Evolutionary conservation across 2,797 vertebrate species (phyloP), one percentile per base, ranked within the genome.

Genomic region (Centroberyx gerrardi): DNA sequence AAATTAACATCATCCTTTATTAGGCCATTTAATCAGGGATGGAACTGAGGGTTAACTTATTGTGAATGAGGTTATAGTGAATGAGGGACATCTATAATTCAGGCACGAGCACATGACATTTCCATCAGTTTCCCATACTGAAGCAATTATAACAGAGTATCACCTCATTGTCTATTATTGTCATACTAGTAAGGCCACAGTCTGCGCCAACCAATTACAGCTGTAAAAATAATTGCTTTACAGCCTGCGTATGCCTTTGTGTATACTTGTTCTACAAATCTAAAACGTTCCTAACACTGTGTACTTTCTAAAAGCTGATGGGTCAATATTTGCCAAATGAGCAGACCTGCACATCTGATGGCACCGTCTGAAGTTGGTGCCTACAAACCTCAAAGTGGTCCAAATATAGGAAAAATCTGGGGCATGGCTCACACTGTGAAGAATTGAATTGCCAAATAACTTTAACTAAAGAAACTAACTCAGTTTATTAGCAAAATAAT

Each of bases 11-110:
- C 48, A 28, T 69, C 63, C 76, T 74, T 88, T 84, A 88, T 29
- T 76, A 78, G 91, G 88, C 54, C 82, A 80, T 81, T 86, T 80
- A 82, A 85, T 88, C 62, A 85, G 46, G 22, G 67, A 72, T 52
- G 58, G 64, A 74, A 55, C 15, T 59, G 69, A 72, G 84, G 72
- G 68, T 63, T 27, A 70, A 8, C 40, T 79, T 80, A 52, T 69
- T 82, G 82, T 83, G 78, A 89, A 87, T 69, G 74, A 83, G 72
- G 83, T 80, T 87, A 80, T 63, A 33, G 29, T 59, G 53, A 82
- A 76, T 81, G 61, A 56, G 55, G 42, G 14, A 59, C 56, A 78
- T 83, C 44, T 76, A 85, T 76, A 80, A 84, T 76, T 87, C 63
- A 87, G 78, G 60, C 66, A 29, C 56, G 40, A 71, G 67, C 44